These are phyloP conservation scores for Coryphaenoides rupestris DNA, from an alignment of 2,113 vertebrate genomes.

Conservation along the genomic window DNA sequence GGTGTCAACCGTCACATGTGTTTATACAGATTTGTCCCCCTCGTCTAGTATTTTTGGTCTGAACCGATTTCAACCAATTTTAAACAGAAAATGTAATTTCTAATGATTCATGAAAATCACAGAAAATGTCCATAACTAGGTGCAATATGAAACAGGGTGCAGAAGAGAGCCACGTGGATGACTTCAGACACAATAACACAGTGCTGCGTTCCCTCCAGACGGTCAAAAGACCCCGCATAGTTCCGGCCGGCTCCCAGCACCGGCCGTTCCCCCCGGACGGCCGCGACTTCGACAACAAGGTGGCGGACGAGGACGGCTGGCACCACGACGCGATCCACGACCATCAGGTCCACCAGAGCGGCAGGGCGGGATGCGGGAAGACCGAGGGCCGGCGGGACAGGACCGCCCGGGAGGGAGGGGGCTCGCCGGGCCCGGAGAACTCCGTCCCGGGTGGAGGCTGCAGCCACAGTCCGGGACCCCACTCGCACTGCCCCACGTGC, in stretches of 20 bases:
- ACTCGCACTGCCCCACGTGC: slow-evolving; percentile 68
- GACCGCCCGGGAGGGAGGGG: slow-evolving; percentile 56
- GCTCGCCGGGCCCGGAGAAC: slow-evolving; percentile 69
- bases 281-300: too few species aligned
- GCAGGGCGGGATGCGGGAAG: slow-evolving; percentile 58
- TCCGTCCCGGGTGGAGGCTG: slow-evolving; percentile 71
- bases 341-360: slow-evolving; percentile 53
- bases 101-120: too few species aligned
- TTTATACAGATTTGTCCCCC: too few species aligned
- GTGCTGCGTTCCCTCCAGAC: slow-evolving; percentile 66
- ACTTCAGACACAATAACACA: too few species aligned
- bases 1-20: too few species aligned
- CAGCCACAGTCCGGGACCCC: slow-evolving; percentile 61
- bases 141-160: too few species aligned
- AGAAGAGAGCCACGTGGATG: too few species aligned
- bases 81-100: too few species aligned
- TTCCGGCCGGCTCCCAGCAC: slow-evolving; percentile 66
- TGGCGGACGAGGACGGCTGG: slow-evolving; percentile 77
- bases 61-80: too few species aligned
- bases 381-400: slow-evolving; percentile 56
- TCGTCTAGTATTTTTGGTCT: too few species aligned
- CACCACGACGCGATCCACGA: slow-evolving; percentile 74
- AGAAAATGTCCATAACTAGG: too few species aligned
- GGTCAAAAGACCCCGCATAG: slow-evolving; percentile 87
- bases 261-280: slow-evolving; percentile 71